Conservation (phyloP, 1,140 invertebrate genomes). For the Scaptodrosophila lebanonensis region DNA sequence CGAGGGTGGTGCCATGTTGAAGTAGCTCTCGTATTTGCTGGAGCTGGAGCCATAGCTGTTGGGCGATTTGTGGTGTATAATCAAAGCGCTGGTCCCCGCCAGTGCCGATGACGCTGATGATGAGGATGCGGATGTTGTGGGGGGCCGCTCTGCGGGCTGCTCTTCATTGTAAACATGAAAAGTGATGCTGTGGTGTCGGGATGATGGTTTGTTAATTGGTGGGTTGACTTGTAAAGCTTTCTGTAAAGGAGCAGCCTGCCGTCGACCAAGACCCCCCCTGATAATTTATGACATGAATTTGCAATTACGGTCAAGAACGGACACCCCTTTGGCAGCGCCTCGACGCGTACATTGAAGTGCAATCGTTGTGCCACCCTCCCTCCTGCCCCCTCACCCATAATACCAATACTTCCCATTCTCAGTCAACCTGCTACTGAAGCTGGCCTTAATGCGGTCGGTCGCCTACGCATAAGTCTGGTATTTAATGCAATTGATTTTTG, state of each 20-base stretch:
- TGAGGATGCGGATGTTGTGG: constrained; percentile 21
- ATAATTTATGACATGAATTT: constrained; percentile 69
- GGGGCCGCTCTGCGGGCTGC: constrained; percentile 9
- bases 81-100: constrained; percentile 39
- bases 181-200: constrained; percentile 36
- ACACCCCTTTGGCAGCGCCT: constrained; percentile 53
- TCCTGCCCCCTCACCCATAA: constrained; percentile 44
- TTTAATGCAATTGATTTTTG: constrained; percentile 68
- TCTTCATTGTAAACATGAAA: constrained; percentile 33
- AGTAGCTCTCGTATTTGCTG: constrained; percentile 62
- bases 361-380: constrained; percentile 28
- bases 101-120: constrained; percentile 22
- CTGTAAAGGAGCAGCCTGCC: background rate
- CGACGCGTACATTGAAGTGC: constrained; percentile 49
- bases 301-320: constrained; percentile 58
- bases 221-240: constrained; percentile 37
- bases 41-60: constrained; percentile 49
- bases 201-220: background rate
- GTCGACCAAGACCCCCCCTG: constrained; percentile 31
- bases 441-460: no score
- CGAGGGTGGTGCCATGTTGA: constrained; percentile 51
- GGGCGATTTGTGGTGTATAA: constrained; percentile 51
- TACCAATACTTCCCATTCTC: background rate
- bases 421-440: no score
- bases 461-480: constrained; percentile 58